Base-by-base conservation (phyloP, 2,113 vertebrate genomes). In the Phaethon lepturus region DNA sequence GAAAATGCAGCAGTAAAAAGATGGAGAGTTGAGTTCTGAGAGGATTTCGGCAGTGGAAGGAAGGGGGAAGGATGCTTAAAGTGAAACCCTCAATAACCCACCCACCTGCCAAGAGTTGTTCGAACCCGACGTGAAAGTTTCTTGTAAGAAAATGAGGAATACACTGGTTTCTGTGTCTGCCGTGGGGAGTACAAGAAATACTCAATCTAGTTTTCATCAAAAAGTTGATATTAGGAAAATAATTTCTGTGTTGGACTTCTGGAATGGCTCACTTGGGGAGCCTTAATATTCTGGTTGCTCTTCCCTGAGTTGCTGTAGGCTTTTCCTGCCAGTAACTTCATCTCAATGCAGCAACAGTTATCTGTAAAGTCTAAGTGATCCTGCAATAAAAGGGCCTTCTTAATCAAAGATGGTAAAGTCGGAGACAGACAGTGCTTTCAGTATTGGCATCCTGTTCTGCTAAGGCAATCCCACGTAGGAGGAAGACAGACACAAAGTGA, bases 401-500 rank as follows among this genome's bases (percentile, higher is more conserved):
- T 96, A 95, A 95, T 97, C 95, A 94, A 76, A 85, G 93, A 94
- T 94, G 94, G 93, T 94, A 42, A 93, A 94, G 93, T 85, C 74
- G 2, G 89, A 95, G 95, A 96, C 94, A 97, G 93, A 82, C 87
- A 79, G 87, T 95, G 93, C 95, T 96, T 97, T 94, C 94, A 96
- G 93, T 23, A 10, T 95, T 96, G 96, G 95, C 95, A 95, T 93
- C 96, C 93, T 94, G 94, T 89, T 93, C 95, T 92, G 86, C 94
- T 93, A 84, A 91, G 94, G 92, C 95, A 67, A 59, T 91, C 82
- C 93, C 94, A 87, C 91, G 74, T 93, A 96, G 96, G 96, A 97
- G 95, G 96, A 96, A 93, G 91, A 59, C 95, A 62, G 95, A 90
- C 95, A 92, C 91, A 95, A 94, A 97, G 90, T 93, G 94, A 96